Evolutionary conservation across 1,140 invertebrate genomes (phyloP), one percentile per base, ranked within the genome.

Genomic region (Oryctes rhinoceros): DNA sequence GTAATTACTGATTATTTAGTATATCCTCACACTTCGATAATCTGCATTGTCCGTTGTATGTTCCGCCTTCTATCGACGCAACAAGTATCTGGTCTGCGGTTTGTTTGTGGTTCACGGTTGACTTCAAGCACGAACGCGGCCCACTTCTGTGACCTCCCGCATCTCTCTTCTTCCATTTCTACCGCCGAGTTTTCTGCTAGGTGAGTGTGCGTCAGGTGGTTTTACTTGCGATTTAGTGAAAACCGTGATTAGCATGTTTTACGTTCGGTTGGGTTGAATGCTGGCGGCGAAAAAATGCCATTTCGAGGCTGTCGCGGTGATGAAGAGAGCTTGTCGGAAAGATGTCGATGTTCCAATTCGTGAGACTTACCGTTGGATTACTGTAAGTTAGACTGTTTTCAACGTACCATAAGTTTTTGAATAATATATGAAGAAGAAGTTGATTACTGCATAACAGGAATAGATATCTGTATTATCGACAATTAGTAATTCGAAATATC

Each of bases 261-360:
- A 11, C 11, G 49, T 4, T 53, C 13, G 49, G 0, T 53, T 13
- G n/a, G 13, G 11, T 53, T 53, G 13, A 53, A 53, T 53, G 49
- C n/a, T n/a, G 9, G 49, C n/a, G 13, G 49, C 4, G 13, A 53
- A 9, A 9, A 53, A 9, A 53, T 53, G 49, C n/a, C 49, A 6
- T n/a, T 53, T 53, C n/a, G 11, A 13, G 11, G 49, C 13, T 4
- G 49, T 4, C n/a, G 49, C 6, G 49, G 13, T 53, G 49, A 53
- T n/a, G 49, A n/a, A 53, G 13, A n/a, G 49, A 53, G 0, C n/a
- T 15, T 53, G 13, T 4, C 4, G 49, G 13, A 9, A 53, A n/a
- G n/a, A 53, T 53, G 49, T 53, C 49, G 13, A 53, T 53, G 49
- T 53, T 53, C n/a, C 49, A 53, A 53, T 53, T 53, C 6, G 49